A percentile compares a stretch with the other conserved stretches of the same genome.
phyloP scores from a whole-genome alignment of 1,140 invertebrate species.

The Heliconius hewitsoni region DNA sequence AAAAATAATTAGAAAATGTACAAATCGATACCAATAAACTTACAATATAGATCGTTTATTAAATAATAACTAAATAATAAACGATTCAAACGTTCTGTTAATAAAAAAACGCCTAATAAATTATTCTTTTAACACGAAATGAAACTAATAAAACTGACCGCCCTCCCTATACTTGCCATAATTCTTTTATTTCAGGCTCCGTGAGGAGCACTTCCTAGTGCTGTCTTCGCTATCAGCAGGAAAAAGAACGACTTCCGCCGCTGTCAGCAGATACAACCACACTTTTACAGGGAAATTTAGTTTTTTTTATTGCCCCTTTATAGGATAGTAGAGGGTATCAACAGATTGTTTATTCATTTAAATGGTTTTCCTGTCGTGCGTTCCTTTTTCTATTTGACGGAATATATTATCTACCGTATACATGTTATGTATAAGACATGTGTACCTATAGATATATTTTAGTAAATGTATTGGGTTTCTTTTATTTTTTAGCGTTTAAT shows the following conservation, averaged over 20 bases:
- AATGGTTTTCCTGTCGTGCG: background rate
- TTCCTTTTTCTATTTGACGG: background rate
- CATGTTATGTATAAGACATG: background rate
- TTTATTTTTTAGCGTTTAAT: too few species aligned
- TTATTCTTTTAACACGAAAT: too few species aligned
- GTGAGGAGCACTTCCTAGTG: constrained; percentile 55
- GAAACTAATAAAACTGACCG: too few species aligned
- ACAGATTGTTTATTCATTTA: constrained; percentile 11
- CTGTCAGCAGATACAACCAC: constrained; percentile 55
- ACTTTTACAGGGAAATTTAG: constrained; percentile 53
- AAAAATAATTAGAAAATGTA: too few species aligned
- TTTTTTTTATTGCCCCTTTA: constrained; percentile 42
- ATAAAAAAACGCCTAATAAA: too few species aligned
- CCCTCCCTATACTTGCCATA: constrained; percentile 47
- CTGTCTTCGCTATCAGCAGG: constrained; percentile 66
- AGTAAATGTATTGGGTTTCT: too few species aligned
- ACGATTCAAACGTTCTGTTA: too few species aligned
- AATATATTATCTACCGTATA: background rate
- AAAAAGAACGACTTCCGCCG: constrained; percentile 70
- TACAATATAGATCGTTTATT: too few species aligned
- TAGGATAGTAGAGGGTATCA: constrained; percentile 22
- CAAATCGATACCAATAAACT: too few species aligned
- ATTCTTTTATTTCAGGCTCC: constrained; percentile 51
- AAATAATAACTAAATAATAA: too few species aligned
- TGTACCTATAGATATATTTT: too few species aligned